Conservation (phyloP, 2,797 vertebrate genomes). For the Epinephelus awoara region DNA sequence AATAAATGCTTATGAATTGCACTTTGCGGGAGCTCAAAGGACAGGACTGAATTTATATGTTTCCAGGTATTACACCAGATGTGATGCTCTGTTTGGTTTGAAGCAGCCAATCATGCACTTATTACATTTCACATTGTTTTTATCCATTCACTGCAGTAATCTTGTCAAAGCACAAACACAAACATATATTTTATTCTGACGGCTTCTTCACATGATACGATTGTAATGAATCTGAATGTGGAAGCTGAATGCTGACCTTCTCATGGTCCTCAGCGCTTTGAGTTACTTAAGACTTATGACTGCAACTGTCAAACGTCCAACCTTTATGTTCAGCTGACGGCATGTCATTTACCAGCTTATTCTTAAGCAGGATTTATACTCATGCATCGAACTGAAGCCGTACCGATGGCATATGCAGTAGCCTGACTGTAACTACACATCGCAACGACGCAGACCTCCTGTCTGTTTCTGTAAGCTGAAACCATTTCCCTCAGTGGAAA, state of each 20-base stretch:
- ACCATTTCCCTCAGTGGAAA: no score
- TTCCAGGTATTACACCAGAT: not conserved
- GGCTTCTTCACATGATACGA: not conserved
- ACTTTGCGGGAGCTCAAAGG: constrained; percentile 18
- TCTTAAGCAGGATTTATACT: not conserved
- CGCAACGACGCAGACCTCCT: no score
- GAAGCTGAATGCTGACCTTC: not conserved
- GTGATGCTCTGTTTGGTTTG: no score
- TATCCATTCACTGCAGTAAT: constrained; percentile 15
- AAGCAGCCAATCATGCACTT: not conserved
- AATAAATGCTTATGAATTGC: constrained; percentile 41
- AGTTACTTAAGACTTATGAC: no score
- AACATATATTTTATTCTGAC: not conserved
- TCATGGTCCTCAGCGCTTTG: not conserved
- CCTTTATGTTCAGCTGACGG: not conserved
- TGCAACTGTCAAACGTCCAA: not conserved
- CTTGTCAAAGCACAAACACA: constrained; percentile 6
- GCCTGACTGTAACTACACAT: no score
- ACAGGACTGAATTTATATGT: not conserved
- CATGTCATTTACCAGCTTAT: not conserved
- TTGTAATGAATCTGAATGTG: not conserved
- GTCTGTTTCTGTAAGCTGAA: no score
- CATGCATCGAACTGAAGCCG: no score
- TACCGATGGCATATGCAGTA: no score
- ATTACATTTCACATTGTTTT: not conserved